Base-by-base conservation (phyloP, 2,888 invertebrate species). In the Crepidodera aurea region DNA sequence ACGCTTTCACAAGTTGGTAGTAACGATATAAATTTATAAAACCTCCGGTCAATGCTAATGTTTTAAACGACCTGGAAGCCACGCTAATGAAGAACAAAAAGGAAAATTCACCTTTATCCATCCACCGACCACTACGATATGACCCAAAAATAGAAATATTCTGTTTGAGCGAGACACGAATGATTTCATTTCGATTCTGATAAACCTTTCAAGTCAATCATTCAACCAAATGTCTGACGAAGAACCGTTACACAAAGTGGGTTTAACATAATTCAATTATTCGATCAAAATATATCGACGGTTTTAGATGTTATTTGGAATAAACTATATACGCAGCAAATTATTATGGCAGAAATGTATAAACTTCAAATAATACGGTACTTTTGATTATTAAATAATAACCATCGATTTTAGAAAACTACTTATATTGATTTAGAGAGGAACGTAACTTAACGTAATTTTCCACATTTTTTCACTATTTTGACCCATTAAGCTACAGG, bases 221-320 rank as follows among this genome's bases (percentile, higher is more conserved):
- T 48, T 15, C 29, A 29, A 48, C 27, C 48, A 48, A 48, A 48
- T 48, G 27, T 3, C 48, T 27, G 48, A 16, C 48, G 13, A 29
- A 27, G 29, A 15, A 27, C 7, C 12, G 16, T 27, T 29, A 15
- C 27, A 48, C 48, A 48, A 48, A 48, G 48, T 15, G 29, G 27
- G 13, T 48, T 48, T 15, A 12, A 29, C 48, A 29, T 48, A 48
- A 48, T 48, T 48, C 48, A 48, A 48, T 48, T 48, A 48, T 48
- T 48, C 48, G 48, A 27, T 6, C 29, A 29, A 48, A 48, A 48
- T 48, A 29, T 48, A 27, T 7, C 40, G 15, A 40, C 18, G 16
- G 22, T 22, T 22, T 22, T 6, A 22, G 22, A 22, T 22, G 22
- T 22, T 22, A 6, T 22, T 22, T 22, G 3, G 22, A 6, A 4